Evolutionary conservation across 2,797 vertebrate species (phyloP).

Genomic region (Parotocinclus haroldoi): DNA sequence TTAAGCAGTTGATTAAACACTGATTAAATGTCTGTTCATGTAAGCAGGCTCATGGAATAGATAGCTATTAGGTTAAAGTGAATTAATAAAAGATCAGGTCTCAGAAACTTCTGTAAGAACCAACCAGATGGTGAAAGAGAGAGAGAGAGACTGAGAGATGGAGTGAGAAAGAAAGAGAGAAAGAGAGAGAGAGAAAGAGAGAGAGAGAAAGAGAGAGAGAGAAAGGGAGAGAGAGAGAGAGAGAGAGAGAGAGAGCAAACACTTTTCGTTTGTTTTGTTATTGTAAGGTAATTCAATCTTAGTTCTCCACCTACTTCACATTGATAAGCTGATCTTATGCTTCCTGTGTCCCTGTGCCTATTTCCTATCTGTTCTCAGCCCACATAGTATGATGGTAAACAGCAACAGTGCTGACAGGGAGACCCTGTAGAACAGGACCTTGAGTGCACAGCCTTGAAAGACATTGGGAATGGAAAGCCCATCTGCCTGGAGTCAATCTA

Average conservation of each 20-base stretch:
- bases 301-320: constrained; percentile 68
- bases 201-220: neutral
- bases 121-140: constrained; percentile 62
- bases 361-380: constrained; percentile 56
- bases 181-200: constrained; percentile 33
- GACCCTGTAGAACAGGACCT: constrained; percentile 22
- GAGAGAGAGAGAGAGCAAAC: constrained; percentile 44
- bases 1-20: constrained; percentile 58
- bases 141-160: too few relatives aligned
- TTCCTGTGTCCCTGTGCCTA: constrained; percentile 42
- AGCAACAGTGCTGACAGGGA: constrained; percentile 25
- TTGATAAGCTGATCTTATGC: constrained; percentile 59
- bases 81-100: constrained; percentile 73
- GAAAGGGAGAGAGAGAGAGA: too few relatives aligned
- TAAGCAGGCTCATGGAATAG: constrained; percentile 53
- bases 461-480: constrained; percentile 55
- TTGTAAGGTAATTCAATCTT: constrained; percentile 73
- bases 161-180: too few relatives aligned
- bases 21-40: constrained; percentile 77
- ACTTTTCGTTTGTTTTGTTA: constrained; percentile 65
- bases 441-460: constrained; percentile 2
- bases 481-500: constrained; percentile 68
- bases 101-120: constrained; percentile 59
- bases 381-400: constrained; percentile 24
- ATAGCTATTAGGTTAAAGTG: constrained; percentile 70